A percentile compares a stretch with the other conserved stretches of the same genome.
Conservation (phyloP, 2,888 invertebrate genomes). For the Melieria omissa region DNA sequence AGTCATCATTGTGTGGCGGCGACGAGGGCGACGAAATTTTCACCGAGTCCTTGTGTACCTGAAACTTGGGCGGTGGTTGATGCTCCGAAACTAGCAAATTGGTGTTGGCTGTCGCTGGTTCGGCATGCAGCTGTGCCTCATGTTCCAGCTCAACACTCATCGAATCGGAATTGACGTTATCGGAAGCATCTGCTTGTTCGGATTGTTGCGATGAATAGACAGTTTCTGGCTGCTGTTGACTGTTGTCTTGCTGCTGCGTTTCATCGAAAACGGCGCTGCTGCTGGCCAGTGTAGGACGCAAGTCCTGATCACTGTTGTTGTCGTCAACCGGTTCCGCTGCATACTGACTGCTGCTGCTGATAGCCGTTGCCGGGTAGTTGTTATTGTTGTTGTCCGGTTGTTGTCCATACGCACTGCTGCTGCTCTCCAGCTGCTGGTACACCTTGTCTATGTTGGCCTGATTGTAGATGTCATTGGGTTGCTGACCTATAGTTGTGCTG, state of each 20-base stretch:
- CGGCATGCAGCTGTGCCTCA: conserved; percentile 48
- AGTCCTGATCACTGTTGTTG: too few relatives aligned
- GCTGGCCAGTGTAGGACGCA: too few relatives aligned
- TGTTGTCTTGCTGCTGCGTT: conserved; percentile 12
- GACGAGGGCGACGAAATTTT: conserved; percentile 61
- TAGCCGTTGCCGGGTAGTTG: conserved; percentile 7
- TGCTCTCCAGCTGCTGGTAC: conserved; percentile 53
- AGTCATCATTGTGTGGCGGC: conserved; percentile 58
- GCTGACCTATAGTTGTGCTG: conserved; percentile 11
- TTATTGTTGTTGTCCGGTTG: conserved; percentile 2
- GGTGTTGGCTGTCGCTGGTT: conserved; percentile 43
- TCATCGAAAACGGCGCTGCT: background rate
- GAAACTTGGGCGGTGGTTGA: conserved; percentile 46
- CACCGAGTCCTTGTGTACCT: conserved; percentile 59
- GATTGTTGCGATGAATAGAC: background rate
- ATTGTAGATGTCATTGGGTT: conserved; percentile 45
- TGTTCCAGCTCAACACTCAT: conserved; percentile 52
- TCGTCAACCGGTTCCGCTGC: conserved; percentile 2
- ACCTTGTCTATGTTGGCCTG: conserved; percentile 55
- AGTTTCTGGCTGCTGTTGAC: conserved; percentile 25
- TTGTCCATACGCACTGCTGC: conserved; percentile 18
- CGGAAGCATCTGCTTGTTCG: background rate
- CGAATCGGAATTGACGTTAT: conserved; percentile 37
- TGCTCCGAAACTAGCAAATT: conserved; percentile 33
- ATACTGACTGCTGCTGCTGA: conserved; percentile 19